Base-by-base conservation (phyloP, 2,113 vertebrate species). In the Cyanistes caeruleus region DNA sequence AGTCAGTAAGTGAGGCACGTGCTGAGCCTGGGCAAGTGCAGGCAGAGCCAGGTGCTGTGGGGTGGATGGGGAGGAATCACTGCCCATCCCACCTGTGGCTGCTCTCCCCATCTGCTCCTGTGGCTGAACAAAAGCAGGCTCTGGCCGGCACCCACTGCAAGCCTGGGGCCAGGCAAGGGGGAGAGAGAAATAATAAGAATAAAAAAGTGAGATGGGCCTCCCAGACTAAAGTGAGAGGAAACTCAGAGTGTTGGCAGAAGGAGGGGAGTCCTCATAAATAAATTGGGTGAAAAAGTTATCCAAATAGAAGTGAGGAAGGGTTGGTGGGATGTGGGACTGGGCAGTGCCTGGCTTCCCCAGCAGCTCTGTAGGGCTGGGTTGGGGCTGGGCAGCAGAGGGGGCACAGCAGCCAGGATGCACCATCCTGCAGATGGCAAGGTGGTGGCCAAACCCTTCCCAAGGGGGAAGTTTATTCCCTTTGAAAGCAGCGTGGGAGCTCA, bases 231-330 rank as follows among this genome's bases (percentile, higher is more conserved):
- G 76, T 0, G 1, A 91, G 82, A 96, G 72, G 94, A 96, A 94
- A 69, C 35, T 33, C 76, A 5, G 70, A 83, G 49, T 92, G 91
- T 89, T 96, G 93, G 94, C 90, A 95, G 90, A 92, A 94, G 90
- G 93, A 96, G 78, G 82, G 82, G 68, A 92, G 81, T 72, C 77
- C 86, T 97, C 75, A 37, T 94, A 92, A 93, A 97, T 55, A 75
- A 82, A 95, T 60, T 0, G 2, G 82, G 95, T 97, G 90, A 82
- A 92, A 86, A 95, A 97, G 97, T 97, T 97, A 97, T 93, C 91
- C 95, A 97, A 98, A 98, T 24, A 97, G 81, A 83, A 76, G 43
- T 1, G 7, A 93, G 84, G 84, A 95, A 95, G 65, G 56, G 65
- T 52, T 81, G 82, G 44, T 7, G 16, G 51, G 74, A 79, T 44